Base-by-base conservation (phyloP, 2,888 invertebrate species). In the Emesis furor region DNA sequence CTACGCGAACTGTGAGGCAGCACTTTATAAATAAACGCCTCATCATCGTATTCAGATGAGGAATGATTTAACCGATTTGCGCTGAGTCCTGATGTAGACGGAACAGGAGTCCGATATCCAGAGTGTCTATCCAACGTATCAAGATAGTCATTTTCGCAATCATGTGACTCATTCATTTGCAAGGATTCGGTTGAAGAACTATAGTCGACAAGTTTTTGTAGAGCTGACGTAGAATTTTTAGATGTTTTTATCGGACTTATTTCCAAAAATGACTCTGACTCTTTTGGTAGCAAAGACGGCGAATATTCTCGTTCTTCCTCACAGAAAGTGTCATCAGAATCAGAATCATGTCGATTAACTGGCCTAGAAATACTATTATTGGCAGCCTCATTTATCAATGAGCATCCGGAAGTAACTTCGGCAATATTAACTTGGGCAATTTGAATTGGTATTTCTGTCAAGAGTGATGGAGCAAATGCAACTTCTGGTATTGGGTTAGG, bases 401-500 rank as follows among this genome's bases (percentile, higher is more conserved):
- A 46, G 46, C 46, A 46, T 46, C 46, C 7, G 46, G 46, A 46
- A 46, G 46, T 46, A 46, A 46, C 46, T 46, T 46, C 46, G 46
- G 46, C 46, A 46, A 46, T 46, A 46, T 46, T 46, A 8, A 5
- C 14, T 46, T 46, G 46, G 46, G 46, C 46, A 46, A 46, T 46
- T 46, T 46, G 46, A 46, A 46, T 46, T 46, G 46, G 46, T 46
- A 46, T 46, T 46, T 46, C 10, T 46, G 46, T 46, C 46, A 46
- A 46, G 46, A 46, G 46, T 46, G 12, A 46, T 10, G 86, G 35
- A 76, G 84, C 87, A 83, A 78, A 84, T 55, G 85, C 85, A 75
- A 78, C 75, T 77, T 83, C 81, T 37, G 82, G 85, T 68, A 83
- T 85, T 37, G 73, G 78, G 77, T 85, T 79, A 73, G 88, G 85